Base-by-base conservation (phyloP, 2,113 vertebrate species). In the Xenus cinereus region DNA sequence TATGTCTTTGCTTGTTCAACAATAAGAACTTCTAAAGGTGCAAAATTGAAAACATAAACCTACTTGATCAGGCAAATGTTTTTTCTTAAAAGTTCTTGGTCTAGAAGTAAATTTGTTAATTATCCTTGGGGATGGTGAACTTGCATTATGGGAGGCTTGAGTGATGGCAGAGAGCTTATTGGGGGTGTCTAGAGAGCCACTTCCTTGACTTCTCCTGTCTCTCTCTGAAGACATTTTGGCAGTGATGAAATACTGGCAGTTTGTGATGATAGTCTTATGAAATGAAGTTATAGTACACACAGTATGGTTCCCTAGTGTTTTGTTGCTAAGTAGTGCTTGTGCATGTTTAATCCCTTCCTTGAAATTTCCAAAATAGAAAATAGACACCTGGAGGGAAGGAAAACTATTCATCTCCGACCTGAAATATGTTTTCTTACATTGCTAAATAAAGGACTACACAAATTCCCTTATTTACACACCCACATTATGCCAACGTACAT, bases 401-500 rank as follows among this genome's bases (percentile, higher is more conserved):
- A 97, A 97, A 97, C 94, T 96, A 96, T 96, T 97, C 95, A 94
- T 96, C 94, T 89, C 91, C 91, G 82, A 96, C 95, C 94, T 94
- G 95, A 96, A 96, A 97, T 96, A 95, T 96, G 93, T 97, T 97
- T 97, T 97, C 96, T 96, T 97, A 95, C 95, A 95, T 96, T 97
- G 94, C 95, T 97, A 97, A 97, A 95, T 95, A 96, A 96, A 94
- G 96, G 95, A 94, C 97, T 96, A 93, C 94, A 96, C 92, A 95
- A 71, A 89, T 91, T 97, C 86, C 91, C 92, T 97, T 96, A 97
- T 97, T 97, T 97, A 96, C 94, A 97, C 84, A 39, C 94, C 96
- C 97, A 97, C 96, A 98, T 98, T 97, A 98, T 94, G 96, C 89
- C 96, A 96, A 98, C 89, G 97, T 97, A 97, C 96, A 95, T 95